A percentile compares a stretch with the other conserved stretches of the same genome.
Evolutionary conservation across 2,113 vertebrate species (phyloP).

Genomic region (Odocoileus hemionus): DNA sequence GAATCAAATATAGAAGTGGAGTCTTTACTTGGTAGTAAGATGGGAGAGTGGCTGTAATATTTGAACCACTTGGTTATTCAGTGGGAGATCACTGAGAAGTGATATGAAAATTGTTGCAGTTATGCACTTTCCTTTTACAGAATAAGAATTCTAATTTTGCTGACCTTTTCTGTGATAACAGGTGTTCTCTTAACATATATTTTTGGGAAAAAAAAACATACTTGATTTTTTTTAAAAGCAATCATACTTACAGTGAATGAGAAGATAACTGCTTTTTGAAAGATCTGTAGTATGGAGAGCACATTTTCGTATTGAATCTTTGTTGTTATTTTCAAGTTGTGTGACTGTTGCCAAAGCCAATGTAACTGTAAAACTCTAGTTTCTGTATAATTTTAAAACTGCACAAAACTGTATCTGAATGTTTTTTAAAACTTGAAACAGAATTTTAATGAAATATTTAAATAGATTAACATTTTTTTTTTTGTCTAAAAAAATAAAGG

Average conservation of each 20-base stretch:
- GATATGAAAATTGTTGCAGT: neutral
- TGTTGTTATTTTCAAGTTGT: slow-evolving; percentile 50
- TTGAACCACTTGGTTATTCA: neutral
- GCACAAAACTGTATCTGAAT: neutral
- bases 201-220: neutral
- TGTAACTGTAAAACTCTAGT: slow-evolving; percentile 32
- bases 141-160: neutral
- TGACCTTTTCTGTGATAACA: neutral
- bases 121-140: slow-evolving; percentile 11
- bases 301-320: slow-evolving; percentile 25
- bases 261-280: neutral
- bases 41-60: neutral
- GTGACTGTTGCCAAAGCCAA: slow-evolving; percentile 24
- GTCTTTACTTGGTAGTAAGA: neutral
- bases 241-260: neutral
- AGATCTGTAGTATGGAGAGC: neutral
- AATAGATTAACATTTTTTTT: neutral
- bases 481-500: neutral
- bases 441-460: slow-evolving; percentile 38
- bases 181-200: neutral
- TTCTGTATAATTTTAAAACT: slow-evolving; percentile 25
- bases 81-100: neutral
- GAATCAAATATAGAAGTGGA: neutral
- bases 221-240: slow-evolving; percentile 22
- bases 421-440: neutral